Percentiles rank a stretch among this genome's conserved stretches.
These are phyloP conservation scores for Trichomycterus rosablanca DNA, from an alignment of 2,113 vertebrate genomes.

Conservation along the genomic window DNA sequence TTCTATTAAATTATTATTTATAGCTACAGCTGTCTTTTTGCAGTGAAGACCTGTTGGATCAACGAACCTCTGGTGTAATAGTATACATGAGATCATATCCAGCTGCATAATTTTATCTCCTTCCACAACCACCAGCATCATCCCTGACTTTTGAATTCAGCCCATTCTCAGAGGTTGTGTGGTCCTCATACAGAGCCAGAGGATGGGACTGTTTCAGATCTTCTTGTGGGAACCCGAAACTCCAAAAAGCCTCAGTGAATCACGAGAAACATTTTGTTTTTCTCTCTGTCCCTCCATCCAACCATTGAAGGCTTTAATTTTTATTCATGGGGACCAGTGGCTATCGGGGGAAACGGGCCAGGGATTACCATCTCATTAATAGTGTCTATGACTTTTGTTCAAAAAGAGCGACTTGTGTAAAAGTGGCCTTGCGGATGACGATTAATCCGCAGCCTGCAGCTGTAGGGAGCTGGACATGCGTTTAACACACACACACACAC, in stretches of 20 bases:
- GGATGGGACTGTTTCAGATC: conserved; percentile 62
- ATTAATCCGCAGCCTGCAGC: conserved; percentile 98
- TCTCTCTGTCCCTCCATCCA: conserved; percentile 66
- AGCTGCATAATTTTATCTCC: too few relatives aligned
- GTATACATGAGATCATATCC: too few relatives aligned
- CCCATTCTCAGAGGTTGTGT: too few relatives aligned
- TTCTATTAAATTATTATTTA: too few relatives aligned
- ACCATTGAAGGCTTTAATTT: conserved; percentile 79
- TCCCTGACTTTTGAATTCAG: too few relatives aligned
- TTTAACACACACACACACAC: conserved; percentile 67
- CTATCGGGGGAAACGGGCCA: conserved; percentile 90
- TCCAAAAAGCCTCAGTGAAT: conserved; percentile 79
- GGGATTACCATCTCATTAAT: conserved; percentile 99
- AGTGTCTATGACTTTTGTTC: conserved; percentile 99
- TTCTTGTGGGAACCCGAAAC: conserved; percentile 92
- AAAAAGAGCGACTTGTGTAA: conserved; percentile 99
- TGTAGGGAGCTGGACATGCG: conserved; percentile 85
- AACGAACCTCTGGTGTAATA: too few relatives aligned
- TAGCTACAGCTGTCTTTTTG: too few relatives aligned
- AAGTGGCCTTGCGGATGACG: conserved; percentile 98
- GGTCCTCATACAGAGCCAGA: conserved; percentile 21
- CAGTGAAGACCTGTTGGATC: too few relatives aligned
- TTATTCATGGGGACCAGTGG: conserved; percentile 77
- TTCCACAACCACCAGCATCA: too few relatives aligned
- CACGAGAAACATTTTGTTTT: conserved; percentile 67